phyloP scores from a whole-genome alignment of 2,888 invertebrate species.

The Aproaerema taeniolella region DNA sequence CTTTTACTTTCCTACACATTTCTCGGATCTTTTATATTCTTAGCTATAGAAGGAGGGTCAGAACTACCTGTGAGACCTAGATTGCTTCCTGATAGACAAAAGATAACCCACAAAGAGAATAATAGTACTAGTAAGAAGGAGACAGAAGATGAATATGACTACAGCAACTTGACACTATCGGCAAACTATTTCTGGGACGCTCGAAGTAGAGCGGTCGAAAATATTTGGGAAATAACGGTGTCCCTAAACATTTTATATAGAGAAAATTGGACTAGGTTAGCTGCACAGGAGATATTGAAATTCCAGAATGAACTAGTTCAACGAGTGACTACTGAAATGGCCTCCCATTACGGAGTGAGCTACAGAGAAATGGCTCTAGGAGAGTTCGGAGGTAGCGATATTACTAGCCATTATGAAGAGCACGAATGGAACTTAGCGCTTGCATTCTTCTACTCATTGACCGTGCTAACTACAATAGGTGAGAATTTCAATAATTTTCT shows the following conservation, averaged over 20 bases:
- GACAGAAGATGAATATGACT: conserved; percentile 57
- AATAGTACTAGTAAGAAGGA: conserved; percentile 55
- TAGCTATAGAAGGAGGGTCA: conserved; percentile 87
- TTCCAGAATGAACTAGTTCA: conserved; percentile 91
- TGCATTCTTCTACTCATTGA: conserved; percentile 95
- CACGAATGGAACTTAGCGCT: conserved; percentile 93
- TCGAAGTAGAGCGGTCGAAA: conserved; percentile 83
- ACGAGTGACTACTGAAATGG: conserved; percentile 87
- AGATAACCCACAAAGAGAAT: conserved; percentile 68
- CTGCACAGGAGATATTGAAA: conserved; percentile 85
- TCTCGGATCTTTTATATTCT: conserved; percentile 87
- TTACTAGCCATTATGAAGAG: conserved; percentile 71
- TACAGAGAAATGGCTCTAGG: conserved; percentile 73
- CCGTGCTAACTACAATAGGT: conserved; percentile 95
- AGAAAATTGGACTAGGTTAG: conserved; percentile 92
- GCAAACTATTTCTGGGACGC: conserved; percentile 73
- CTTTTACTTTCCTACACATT: conserved; percentile 88
- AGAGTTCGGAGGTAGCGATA: conserved; percentile 56
- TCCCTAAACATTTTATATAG: conserved; percentile 91
- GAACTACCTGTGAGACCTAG: conserved; percentile 72
- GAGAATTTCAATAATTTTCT: conserved; percentile 54
- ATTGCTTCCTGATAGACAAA: conserved; percentile 69
- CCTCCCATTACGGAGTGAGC: conserved; percentile 76
- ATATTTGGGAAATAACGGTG: conserved; percentile 94
- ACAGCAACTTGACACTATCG: conserved; percentile 58